phyloP scores from a whole-genome alignment of 37 sponge, comb jelly and placozoan genomes.

The Spongilla lacustris region DNA sequence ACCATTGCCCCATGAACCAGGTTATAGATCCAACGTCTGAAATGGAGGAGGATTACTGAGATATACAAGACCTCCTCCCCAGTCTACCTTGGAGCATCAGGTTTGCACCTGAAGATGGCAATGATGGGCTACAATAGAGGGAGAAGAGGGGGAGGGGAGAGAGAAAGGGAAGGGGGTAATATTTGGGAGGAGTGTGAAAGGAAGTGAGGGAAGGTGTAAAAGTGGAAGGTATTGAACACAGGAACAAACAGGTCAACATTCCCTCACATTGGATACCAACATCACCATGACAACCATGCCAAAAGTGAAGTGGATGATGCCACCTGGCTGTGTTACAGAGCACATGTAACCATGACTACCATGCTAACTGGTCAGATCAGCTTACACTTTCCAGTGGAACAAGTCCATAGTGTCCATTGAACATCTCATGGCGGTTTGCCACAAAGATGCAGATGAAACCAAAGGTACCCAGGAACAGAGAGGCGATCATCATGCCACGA shows the following conservation, averaged over 20 bases:
- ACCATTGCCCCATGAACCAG: slow-evolving; percentile 53
- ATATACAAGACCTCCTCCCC: slow-evolving; percentile 6
- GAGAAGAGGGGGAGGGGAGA: slow-evolving; percentile 14
- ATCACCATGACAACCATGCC: slow-evolving; percentile 58
- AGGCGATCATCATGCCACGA: slow-evolving; percentile 36
- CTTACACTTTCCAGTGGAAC: slow-evolving; percentile 5
- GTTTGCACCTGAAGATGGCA: slow-evolving; percentile 67
- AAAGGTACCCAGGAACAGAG: slow-evolving; percentile 29
- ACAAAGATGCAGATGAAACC: slow-evolving; percentile 69
- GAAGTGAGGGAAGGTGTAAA: background rate
- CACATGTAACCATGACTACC: background rate
- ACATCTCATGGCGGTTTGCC: background rate
- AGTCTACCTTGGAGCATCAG: slow-evolving; percentile 46
- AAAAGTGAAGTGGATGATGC: slow-evolving; percentile 52
- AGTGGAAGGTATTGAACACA: background rate
- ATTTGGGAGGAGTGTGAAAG: background rate
- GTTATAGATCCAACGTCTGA: slow-evolving; percentile 76
- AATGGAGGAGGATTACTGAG: background rate
- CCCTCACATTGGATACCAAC: slow-evolving; percentile 70
- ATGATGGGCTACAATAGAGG: slow-evolving; percentile 58
- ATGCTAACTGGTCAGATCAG: background rate
- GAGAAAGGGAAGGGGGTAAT: slow-evolving; percentile 22
- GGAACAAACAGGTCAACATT: background rate
- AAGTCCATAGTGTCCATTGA: background rate
- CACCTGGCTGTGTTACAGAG: slow-evolving; percentile 10